Evolutionary conservation across 2,888 invertebrate species (phyloP).

Genomic region (Lasioglossum calceatum): DNA sequence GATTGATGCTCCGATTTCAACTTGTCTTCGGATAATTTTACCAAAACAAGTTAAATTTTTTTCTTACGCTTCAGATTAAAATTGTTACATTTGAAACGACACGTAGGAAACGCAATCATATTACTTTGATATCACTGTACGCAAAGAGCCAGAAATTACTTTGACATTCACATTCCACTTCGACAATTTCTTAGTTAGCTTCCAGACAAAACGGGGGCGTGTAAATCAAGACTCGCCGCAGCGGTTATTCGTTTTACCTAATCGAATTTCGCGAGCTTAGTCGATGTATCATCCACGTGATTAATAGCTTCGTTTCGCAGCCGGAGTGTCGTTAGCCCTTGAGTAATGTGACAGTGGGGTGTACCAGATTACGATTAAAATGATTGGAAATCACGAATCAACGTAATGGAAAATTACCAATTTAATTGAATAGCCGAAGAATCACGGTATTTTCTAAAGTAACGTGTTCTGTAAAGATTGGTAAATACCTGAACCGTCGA

Average conservation of each 20-base stretch:
- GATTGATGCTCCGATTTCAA: no score
- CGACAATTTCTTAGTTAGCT: background rate
- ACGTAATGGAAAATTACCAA: background rate
- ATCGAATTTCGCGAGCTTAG: background rate
- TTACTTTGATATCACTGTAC: no score
- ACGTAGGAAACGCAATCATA: no score
- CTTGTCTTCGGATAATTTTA: no score
- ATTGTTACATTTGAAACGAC: no score
- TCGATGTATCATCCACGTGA: constrained; percentile 1
- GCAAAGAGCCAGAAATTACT: background rate
- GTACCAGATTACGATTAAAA: background rate
- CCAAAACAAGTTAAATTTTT: no score
- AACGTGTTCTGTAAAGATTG: background rate
- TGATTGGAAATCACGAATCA: background rate
- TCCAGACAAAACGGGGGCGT: background rate
- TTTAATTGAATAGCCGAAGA: background rate
- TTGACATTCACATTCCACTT: background rate
- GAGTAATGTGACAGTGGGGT: background rate
- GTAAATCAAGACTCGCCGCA: background rate
- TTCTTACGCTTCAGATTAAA: no score
- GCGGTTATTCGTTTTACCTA: constrained; percentile 7
- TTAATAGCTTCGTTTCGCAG: background rate
- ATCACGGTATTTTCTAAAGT: background rate
- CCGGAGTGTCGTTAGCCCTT: background rate
- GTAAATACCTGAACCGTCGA: no score